Evolutionary conservation across 2,797 vertebrate species (phyloP), one percentile per base, ranked within the genome.

Genomic region (Chelon labrosus): DNA sequence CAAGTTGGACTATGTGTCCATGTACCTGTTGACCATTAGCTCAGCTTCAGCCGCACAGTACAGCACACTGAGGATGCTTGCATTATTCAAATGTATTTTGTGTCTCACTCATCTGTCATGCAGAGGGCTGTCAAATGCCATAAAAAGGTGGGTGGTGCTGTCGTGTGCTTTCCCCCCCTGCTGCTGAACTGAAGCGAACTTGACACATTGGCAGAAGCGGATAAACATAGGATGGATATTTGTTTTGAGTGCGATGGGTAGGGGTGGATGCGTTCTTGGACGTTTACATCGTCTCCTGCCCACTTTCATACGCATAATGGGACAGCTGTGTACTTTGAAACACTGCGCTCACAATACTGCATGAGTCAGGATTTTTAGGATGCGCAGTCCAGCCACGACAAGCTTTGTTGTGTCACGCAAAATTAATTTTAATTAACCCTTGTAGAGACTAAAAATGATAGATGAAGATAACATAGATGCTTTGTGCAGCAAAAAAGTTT

Each of bases 31-130:
- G 49, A 68, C 77, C 69, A 51, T 78, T 65, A 68, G 65, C 61
- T 73, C 44, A 17, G 73, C 69, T 54, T 56, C 67, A 49, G 78
- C 25, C 25, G 4, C 25, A 4, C 63, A 55, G 57, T 2, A 22
- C 66, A 55, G 57, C 53, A 25, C 69, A 62, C 60, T 5, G 51
- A 69, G 77, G 60, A 83, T 16, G 64, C 63, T 78, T 89, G 82
- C 86, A 92, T 91, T 91, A 94, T 94, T 94, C 86, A 93, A 75
- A 90, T 89, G 82, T 63, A 79, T 87, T 92, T 91, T 89, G 85
- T 85, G 89, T 92, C 85, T 84, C 79, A 52, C 89, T 91, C 89
- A 90, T 93, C 90, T 92, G 90, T 93, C 93, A 91, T 58, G 77
- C 89, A 79, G 88, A 77, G 78, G 88, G 80, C 82, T 85, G 89